Evolutionary conservation across 2,797 vertebrate species (phyloP), one percentile per base, ranked within the genome.

Genomic region (Adrianichthys oophorus): DNA sequence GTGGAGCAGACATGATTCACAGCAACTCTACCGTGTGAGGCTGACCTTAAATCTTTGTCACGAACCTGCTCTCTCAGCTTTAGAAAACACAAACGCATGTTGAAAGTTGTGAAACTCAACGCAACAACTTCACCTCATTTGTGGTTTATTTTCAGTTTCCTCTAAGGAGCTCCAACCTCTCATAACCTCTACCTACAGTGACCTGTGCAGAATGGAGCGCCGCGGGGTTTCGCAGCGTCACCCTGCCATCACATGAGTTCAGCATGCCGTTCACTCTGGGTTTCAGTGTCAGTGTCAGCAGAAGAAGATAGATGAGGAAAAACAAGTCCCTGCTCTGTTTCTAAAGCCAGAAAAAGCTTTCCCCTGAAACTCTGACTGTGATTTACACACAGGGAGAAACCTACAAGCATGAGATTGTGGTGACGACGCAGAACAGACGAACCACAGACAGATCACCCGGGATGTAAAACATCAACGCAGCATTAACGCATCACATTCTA

Each of bases 281-380:
- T 83, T 74, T 84, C 74, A 84, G 86, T 87, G 76, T 87, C 63
- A 1, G 79, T 78, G 83, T 85, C 82, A 82, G 76, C 62, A 65
- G 45, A 47, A 62, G 65, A 60, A 73, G 62, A 74, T 41, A 41
- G 52, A 53, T 54, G 43, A 15, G 48, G 56, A 65, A 68, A 74
- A 83, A 85, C 74, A 65, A 78, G 80, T 79, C 74, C 55, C 68
- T 62, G 55, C 89, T 89, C 62, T 29, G 2, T 44, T 48, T 41
- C 37, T 32, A 5, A 70, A 71, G 70, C 50, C 50, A 26, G 51
- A 46, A 46, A 29, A 24, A 32, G 26, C 42, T 18, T 4, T 55
- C 23, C 19, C 21, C 16, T 6, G 6, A 37, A 7, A 64, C 32
- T 26, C 32, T 52, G 49, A 10, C 26, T 17, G 47, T 19, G 59